Percentiles rank a stretch among this genome's conserved stretches.
phyloP scores from a whole-genome alignment of 1,140 invertebrate genomes.

The Zaprionus taronus region DNA sequence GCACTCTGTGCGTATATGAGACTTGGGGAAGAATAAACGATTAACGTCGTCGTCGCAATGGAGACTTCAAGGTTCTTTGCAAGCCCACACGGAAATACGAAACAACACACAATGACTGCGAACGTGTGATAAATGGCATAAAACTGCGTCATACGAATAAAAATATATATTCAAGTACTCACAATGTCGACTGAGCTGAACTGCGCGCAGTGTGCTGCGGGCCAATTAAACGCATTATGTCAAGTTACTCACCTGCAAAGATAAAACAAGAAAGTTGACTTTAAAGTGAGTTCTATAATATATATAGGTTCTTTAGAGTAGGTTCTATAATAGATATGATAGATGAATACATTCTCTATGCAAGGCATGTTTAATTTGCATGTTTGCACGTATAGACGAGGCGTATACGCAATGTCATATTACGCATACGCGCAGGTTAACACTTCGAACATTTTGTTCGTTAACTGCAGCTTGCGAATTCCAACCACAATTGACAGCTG shows the following conservation, averaged over 20 bases:
- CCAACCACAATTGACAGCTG: constrained; percentile 31
- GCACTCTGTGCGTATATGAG: constrained; percentile 14
- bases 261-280: constrained; percentile 39
- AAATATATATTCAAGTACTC: constrained; percentile 15
- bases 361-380: constrained; percentile 18
- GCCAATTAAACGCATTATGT: constrained; percentile 63
- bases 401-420: constrained; percentile 39
- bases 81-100: constrained; percentile 69
- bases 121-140: constrained; percentile 41
- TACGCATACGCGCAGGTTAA: constrained; percentile 54
- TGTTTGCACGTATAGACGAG: constrained; percentile 20
- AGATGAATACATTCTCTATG: background rate
- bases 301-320: constrained; percentile 28
- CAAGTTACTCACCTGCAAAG: constrained; percentile 74
- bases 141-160: constrained; percentile 37
- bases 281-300: constrained; percentile 27
- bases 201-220: background rate
- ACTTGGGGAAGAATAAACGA: background rate
- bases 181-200: background rate
- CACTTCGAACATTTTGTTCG: background rate
- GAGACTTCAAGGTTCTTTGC: constrained; percentile 59
- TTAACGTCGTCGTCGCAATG: constrained; percentile 18
- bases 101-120: constrained; percentile 39
- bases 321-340: background rate
- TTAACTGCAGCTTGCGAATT: constrained; percentile 6